phyloP scores from a whole-genome alignment of 35 echinoderm and acorn worm species.

The Ophioderma brevispina region DNA sequence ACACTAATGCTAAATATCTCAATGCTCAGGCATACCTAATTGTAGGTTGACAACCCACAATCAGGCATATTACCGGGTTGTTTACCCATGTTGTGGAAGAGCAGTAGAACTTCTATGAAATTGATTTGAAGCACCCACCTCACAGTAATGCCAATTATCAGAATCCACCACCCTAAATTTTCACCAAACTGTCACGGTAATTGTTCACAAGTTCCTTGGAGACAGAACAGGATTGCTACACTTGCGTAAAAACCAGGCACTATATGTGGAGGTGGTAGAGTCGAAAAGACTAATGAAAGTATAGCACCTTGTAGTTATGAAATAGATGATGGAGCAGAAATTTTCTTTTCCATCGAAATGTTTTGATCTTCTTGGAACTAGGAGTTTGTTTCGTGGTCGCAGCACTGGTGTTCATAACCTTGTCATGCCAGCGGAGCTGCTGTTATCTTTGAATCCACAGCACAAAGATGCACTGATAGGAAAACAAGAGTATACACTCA shows the following conservation, averaged over 20 bases:
- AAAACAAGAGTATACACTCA: slow-evolving; percentile 71
- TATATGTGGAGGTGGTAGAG: slow-evolving; percentile 85
- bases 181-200: slow-evolving; percentile 72
- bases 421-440: slow-evolving; percentile 60
- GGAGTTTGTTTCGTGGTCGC: slow-evolving; percentile 61
- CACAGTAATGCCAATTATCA: slow-evolving; percentile 79
- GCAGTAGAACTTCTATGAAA: slow-evolving; percentile 63
- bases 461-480: slow-evolving; percentile 83
- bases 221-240: slow-evolving; percentile 78
- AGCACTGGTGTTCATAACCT: slow-evolving; percentile 87
- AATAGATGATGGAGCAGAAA: slow-evolving; percentile 81
- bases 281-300: slow-evolving; percentile 82
- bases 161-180: slow-evolving; percentile 63
- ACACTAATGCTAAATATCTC: slow-evolving; percentile 59
- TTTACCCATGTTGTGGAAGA: slow-evolving; percentile 87
- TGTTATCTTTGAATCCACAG: slow-evolving; percentile 69
- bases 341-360: slow-evolving; percentile 73
- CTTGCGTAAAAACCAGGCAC: slow-evolving; percentile 60
- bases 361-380: slow-evolving; percentile 61
- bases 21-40: slow-evolving; percentile 69
- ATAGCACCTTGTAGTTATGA: slow-evolving; percentile 81
- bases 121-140: slow-evolving; percentile 85
- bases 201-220: slow-evolving; percentile 83
- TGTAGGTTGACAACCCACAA: slow-evolving; percentile 80
- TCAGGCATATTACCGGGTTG: slow-evolving; percentile 75